Evolutionary conservation across 2,888 invertebrate genomes (phyloP).

Genomic region (Diaphora mendica): DNA sequence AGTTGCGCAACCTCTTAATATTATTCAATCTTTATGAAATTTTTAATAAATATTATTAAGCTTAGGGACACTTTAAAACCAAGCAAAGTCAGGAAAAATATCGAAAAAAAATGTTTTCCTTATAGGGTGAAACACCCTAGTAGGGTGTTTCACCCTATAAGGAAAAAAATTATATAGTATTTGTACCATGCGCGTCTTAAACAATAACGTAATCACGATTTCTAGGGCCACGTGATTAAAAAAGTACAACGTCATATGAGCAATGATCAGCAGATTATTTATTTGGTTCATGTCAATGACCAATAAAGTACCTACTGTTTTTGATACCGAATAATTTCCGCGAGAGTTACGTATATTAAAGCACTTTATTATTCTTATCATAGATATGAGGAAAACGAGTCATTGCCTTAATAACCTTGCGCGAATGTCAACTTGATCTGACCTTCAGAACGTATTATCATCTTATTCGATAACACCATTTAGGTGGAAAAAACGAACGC

Average conservation of each 20-base stretch:
- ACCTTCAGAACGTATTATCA: constrained; percentile 13
- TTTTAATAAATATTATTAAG: no score
- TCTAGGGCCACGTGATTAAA: neutral
- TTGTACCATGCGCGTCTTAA: neutral
- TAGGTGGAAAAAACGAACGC: neutral
- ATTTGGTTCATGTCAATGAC: neutral
- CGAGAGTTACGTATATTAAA: neutral
- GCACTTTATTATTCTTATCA: neutral
- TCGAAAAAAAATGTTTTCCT: no score
- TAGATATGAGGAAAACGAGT: neutral
- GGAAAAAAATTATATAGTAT: no score
- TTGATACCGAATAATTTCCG: neutral
- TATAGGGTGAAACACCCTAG: no score
- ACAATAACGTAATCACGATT: neutral
- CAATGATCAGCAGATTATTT: neutral
- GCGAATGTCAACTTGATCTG: neutral
- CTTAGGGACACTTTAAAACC: no score
- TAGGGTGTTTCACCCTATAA: no score
- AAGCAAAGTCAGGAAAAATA: no score
- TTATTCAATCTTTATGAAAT: no score
- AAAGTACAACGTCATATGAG: neutral
- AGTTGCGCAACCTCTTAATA: no score
- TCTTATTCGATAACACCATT: neutral
- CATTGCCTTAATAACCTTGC: neutral
- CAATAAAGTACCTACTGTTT: neutral